Conservation (phyloP, 2,888 invertebrate species). For the Drosophila merina region DNA sequence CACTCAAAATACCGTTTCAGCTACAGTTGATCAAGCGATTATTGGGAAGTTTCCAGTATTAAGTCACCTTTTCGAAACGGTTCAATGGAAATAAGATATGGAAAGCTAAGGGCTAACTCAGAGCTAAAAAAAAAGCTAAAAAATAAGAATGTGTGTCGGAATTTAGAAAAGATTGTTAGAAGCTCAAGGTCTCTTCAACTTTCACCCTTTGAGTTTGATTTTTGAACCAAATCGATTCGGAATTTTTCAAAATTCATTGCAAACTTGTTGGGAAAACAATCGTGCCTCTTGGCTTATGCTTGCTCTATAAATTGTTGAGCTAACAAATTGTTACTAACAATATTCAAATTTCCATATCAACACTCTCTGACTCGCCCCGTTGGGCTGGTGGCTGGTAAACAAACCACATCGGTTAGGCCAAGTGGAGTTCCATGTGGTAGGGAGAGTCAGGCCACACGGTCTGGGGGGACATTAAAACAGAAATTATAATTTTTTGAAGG, state of each 20-base stretch:
- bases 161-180: not conserved
- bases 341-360: constrained; percentile 61
- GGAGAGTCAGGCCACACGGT: not conserved
- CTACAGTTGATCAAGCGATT: constrained; percentile 38
- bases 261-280: constrained; percentile 38
- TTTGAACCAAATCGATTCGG: constrained; percentile 21
- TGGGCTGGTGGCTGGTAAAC: constrained; percentile 46
- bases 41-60: constrained; percentile 13
- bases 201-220: not conserved
- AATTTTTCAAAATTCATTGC: constrained; percentile 26
- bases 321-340: constrained; percentile 69
- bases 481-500: constrained; percentile 79
- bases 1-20: constrained; percentile 36
- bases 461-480: constrained; percentile 60
- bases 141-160: not conserved
- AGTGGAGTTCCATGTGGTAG: constrained; percentile 28
- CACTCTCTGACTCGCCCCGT: constrained; percentile 17
- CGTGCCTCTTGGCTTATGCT: constrained; percentile 17
- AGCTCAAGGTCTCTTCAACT: not conserved
- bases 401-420: constrained; percentile 46
- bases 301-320: constrained; percentile 41
- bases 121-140: too few relatives aligned
- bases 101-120: not conserved
- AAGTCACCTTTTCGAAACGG: constrained; percentile 17
- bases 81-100: constrained; percentile 9